phyloP scores from a whole-genome alignment of 2,888 invertebrate genomes.

The Lasius platythorax region DNA sequence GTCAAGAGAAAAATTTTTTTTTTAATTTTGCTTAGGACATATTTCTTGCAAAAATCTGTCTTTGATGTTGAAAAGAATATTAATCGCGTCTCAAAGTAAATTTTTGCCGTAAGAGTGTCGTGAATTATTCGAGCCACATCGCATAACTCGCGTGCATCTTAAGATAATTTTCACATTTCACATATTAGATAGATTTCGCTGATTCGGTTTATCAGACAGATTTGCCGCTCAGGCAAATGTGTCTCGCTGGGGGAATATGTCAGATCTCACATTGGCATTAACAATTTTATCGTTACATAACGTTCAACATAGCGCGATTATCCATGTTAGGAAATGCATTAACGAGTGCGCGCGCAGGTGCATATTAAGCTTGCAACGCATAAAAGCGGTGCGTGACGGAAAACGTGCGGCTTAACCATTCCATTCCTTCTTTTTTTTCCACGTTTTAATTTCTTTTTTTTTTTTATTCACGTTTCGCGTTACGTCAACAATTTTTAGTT shows the following conservation, averaged over 20 bases:
- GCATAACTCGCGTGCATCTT: neutral
- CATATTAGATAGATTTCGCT: conserved; percentile 12
- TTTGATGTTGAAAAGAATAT: neutral
- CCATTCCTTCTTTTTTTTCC: neutral
- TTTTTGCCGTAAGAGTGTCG: neutral
- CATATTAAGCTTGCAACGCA: conserved; percentile 19
- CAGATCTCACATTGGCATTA: conserved; percentile 47
- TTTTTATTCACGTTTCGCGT: neutral
- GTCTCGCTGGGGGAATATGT: conserved; percentile 4
- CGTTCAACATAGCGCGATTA: conserved; percentile 20
- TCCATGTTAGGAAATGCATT: conserved; percentile 29
- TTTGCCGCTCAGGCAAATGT: conserved; percentile 29
- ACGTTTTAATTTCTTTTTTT: neutral
- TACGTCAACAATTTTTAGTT: conserved; percentile 24
- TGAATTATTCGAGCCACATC: neutral
- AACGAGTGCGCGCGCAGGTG: conserved; percentile 22
- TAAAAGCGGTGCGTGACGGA: conserved; percentile 26
- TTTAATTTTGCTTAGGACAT: neutral
- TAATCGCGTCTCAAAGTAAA: neutral
- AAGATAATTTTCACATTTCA: neutral
- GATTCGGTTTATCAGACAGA: conserved; percentile 19
- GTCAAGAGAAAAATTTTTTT: neutral
- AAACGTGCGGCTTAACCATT: conserved; percentile 11
- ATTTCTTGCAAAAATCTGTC: neutral
- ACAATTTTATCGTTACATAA: conserved; percentile 41